phyloP scores from a whole-genome alignment of 1,140 invertebrate species.

The Sycophaga agraensis region DNA sequence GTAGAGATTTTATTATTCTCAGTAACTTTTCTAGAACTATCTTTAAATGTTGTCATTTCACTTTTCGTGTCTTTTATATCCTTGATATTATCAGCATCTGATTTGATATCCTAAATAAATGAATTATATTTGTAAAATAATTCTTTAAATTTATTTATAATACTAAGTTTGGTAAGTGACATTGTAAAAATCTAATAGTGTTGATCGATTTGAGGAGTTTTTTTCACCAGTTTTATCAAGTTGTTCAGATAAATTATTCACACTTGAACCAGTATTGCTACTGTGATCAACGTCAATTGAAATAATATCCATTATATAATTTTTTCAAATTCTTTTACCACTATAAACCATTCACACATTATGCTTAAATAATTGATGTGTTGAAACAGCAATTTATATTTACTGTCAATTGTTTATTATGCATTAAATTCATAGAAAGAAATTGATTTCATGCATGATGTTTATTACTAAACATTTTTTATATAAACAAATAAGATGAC shows the following conservation, averaged over 20 bases:
- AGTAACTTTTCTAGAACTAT: not conserved
- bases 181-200: conserved; percentile 2
- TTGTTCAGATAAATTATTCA: not conserved
- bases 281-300: not conserved
- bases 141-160: not conserved
- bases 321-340: not conserved
- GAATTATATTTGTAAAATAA: not conserved
- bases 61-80: conserved; percentile 9
- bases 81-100: not conserved
- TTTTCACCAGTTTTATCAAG: not conserved
- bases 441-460: conserved; percentile 29
- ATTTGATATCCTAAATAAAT: conserved; percentile 1
- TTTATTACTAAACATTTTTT: conserved; percentile 35
- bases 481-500: conserved; percentile 33
- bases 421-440: conserved; percentile 17
- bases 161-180: not conserved
- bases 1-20: not conserved
- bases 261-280: not conserved
- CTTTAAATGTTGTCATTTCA: not conserved
- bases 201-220: not conserved
- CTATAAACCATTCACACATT: not conserved
- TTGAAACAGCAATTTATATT: conserved; percentile 15
- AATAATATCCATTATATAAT: conserved; percentile 4
- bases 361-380: not conserved
- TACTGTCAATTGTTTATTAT: conserved; percentile 23